Evolutionary conservation across 1,140 invertebrate genomes (phyloP).

Genomic region (Venustaconcha ellipsiformis): DNA sequence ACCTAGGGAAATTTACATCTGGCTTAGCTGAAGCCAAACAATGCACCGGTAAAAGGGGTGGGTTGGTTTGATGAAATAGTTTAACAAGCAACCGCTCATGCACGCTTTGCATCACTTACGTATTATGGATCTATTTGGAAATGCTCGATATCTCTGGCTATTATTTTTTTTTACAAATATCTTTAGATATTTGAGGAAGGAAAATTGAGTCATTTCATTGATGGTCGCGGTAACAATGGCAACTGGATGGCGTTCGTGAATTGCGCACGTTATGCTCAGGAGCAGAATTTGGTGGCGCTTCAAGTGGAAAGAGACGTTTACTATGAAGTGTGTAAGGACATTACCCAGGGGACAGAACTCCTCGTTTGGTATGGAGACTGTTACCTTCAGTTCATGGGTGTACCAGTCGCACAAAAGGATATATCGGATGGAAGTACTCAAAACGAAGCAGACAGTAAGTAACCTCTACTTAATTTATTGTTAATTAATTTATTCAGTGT

Average conservation of each 20-base stretch:
- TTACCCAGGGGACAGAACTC: slow-evolving; percentile 61
- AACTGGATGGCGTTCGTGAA: slow-evolving; percentile 69
- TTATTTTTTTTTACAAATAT: neutral
- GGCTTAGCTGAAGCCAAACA: too few species aligned
- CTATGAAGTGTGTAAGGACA: slow-evolving; percentile 67
- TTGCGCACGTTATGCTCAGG: slow-evolving; percentile 63
- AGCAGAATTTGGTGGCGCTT: slow-evolving; percentile 66
- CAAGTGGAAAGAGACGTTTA: slow-evolving; percentile 63
- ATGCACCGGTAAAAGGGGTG: too few species aligned
- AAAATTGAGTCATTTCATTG: slow-evolving; percentile 66
- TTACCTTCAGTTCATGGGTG: slow-evolving; percentile 68
- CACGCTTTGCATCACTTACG: too few species aligned
- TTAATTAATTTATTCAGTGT: neutral
- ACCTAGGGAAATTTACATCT: too few species aligned
- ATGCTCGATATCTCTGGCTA: neutral
- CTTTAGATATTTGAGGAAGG: slow-evolving; percentile 66
- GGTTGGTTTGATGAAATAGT: too few species aligned
- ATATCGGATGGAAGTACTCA: slow-evolving; percentile 25
- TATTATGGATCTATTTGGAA: neutral
- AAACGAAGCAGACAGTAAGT: slow-evolving; percentile 49
- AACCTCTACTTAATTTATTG: neutral
- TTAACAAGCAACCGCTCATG: too few species aligned
- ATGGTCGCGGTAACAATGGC: slow-evolving; percentile 58
- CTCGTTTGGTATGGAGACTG: slow-evolving; percentile 69
- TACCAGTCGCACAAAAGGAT: slow-evolving; percentile 62